Percentiles rank a stretch among this genome's conserved stretches.
These are phyloP conservation scores for Heliocidaris erythrogramma DNA, from an alignment of 35 echinoderm and acorn worm genomes.

Conservation along the genomic window DNA sequence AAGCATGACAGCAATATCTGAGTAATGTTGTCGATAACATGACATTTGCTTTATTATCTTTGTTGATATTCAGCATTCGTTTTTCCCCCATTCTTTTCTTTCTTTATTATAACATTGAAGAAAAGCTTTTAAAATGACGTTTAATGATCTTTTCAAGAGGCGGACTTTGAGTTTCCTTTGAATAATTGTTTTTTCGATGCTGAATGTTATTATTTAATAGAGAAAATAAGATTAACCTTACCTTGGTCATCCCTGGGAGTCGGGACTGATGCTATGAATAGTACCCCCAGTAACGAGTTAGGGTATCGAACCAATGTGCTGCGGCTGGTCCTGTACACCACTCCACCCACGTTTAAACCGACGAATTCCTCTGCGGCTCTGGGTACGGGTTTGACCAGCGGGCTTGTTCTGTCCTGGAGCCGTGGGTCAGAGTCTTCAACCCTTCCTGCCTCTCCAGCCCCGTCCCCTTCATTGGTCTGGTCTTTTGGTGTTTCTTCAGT, in stretches of 20 bases:
- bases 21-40: too few species aligned
- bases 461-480: background rate
- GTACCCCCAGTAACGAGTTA: constrained; percentile 68
- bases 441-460: background rate
- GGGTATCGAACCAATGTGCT: constrained; percentile 73
- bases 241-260: background rate
- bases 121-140: too few species aligned
- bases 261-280: constrained; percentile 53
- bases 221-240: too few species aligned
- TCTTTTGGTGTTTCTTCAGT: background rate
- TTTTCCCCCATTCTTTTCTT: too few species aligned
- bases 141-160: background rate
- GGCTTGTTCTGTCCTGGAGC: background rate
- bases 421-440: background rate
- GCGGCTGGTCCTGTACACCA: constrained; percentile 60
- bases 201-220: too few species aligned
- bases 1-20: too few species aligned
- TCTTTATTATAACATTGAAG: too few species aligned
- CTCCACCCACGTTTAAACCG: constrained; percentile 77
- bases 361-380: constrained; percentile 36
- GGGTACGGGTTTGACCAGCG: background rate
- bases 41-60: too few species aligned
- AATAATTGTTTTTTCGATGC: too few species aligned
- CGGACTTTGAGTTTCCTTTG: background rate
- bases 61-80: too few species aligned